phyloP scores from a whole-genome alignment of 2,113 vertebrate genomes.

The Apistogramma diplotaenia region DNA sequence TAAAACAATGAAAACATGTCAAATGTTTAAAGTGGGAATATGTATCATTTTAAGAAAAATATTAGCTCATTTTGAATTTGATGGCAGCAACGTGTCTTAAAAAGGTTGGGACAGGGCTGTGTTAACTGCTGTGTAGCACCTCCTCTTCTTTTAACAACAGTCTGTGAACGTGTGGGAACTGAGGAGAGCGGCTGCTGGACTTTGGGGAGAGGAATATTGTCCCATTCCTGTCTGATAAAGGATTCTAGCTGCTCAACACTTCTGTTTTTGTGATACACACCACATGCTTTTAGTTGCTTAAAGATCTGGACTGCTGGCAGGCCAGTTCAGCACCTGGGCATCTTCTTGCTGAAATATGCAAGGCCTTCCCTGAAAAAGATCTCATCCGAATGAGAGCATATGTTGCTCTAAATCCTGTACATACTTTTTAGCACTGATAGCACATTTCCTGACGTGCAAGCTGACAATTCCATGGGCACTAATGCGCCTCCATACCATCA shows the following conservation, averaged over 20 bases:
- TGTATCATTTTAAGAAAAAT: too few species aligned
- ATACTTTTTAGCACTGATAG: not conserved
- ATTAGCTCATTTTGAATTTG: too few species aligned
- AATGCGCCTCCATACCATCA: not conserved
- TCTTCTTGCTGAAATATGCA: not conserved
- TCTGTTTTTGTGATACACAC: not conserved
- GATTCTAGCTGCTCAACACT: not conserved
- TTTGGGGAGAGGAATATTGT: not conserved
- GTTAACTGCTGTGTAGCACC: too few species aligned
- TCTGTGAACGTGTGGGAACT: too few species aligned
- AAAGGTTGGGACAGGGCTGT: too few species aligned
- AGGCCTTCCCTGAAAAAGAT: not conserved
- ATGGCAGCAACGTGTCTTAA: too few species aligned
- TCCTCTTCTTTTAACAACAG: too few species aligned
- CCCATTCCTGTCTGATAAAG: not conserved
- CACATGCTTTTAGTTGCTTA: not conserved
- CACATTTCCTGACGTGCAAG: not conserved
- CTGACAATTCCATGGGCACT: not conserved
- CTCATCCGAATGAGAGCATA: not conserved
- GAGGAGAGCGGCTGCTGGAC: not conserved
- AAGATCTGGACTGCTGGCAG: not conserved
- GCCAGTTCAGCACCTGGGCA: not conserved
- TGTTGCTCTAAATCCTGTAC: too few species aligned
- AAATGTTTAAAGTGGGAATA: not conserved
- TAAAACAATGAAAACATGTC: too few species aligned